phyloP scores from a whole-genome alignment of 35 echinoderm and acorn worm genomes.

The Ptychodera flava region DNA sequence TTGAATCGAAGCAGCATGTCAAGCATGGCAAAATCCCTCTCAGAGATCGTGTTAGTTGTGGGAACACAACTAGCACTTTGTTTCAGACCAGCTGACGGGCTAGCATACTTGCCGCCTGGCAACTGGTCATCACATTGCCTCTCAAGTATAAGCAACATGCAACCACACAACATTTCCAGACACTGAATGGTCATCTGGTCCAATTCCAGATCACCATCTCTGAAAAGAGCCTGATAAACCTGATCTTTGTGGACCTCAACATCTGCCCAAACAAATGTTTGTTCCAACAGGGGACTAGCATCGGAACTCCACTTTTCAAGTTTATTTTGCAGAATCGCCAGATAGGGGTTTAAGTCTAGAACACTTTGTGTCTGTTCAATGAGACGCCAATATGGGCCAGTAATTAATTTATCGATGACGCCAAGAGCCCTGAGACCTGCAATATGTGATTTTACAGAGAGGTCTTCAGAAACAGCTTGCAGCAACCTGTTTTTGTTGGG shows the following conservation, averaged over 20 bases:
- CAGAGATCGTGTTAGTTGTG: slow-evolving; percentile 15
- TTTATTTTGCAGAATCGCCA: slow-evolving; percentile 10
- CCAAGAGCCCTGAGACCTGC: slow-evolving; percentile 42
- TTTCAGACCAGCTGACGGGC: neutral
- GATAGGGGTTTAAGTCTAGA: slow-evolving; percentile 9
- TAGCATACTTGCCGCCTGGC: slow-evolving; percentile 12
- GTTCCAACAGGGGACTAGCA: slow-evolving; percentile 17
- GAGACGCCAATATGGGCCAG: slow-evolving; percentile 26
- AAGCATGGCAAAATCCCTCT: slow-evolving; percentile 25
- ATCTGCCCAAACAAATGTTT: neutral
- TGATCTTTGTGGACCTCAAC: slow-evolving; percentile 9
- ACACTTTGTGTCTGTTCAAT: slow-evolving; percentile 18
- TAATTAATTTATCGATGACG: slow-evolving; percentile 18
- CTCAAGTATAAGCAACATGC: slow-evolving; percentile 17
- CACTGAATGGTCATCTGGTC: slow-evolving; percentile 7
- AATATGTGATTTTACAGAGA: neutral
- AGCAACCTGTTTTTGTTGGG: slow-evolving; percentile 33
- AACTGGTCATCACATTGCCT: slow-evolving; percentile 27
- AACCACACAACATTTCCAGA: slow-evolving; percentile 19
- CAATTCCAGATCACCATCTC: slow-evolving; percentile 4
- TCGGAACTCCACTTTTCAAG: slow-evolving; percentile 25
- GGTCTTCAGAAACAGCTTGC: slow-evolving; percentile 33
- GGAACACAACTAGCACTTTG: neutral
- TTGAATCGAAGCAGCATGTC: slow-evolving; percentile 16
- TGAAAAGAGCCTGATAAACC: slow-evolving; percentile 7